Conservation (phyloP, 2,888 invertebrate species). For the Erebia epiphron region DNA sequence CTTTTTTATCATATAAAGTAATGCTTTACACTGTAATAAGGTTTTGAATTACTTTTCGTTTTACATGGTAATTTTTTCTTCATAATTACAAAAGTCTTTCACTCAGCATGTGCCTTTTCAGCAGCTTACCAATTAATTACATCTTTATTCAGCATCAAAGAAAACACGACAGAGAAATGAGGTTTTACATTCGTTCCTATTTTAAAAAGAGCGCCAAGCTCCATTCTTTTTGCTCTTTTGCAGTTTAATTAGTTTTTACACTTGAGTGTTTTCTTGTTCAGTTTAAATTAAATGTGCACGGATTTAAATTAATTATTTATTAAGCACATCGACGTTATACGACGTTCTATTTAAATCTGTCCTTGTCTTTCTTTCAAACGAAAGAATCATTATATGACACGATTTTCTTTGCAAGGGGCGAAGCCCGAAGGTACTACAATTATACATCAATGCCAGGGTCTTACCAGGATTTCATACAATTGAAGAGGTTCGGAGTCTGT, state of each 20-base stretch:
- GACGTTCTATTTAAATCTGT: too few relatives aligned
- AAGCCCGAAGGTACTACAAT: too few relatives aligned
- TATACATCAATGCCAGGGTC: too few relatives aligned
- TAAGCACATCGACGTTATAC: too few relatives aligned
- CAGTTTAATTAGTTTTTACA: constrained; percentile 12
- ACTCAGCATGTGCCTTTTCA: constrained; percentile 7
- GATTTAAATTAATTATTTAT: constrained; percentile 2
- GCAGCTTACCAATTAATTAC: constrained; percentile 6
- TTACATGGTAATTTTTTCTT: too few relatives aligned
- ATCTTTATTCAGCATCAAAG: constrained; percentile 12
- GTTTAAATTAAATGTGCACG: constrained; percentile 6
- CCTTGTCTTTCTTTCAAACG: too few relatives aligned
- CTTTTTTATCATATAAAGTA: too few relatives aligned
- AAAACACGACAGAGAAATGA: constrained; percentile 5
- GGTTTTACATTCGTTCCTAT: constrained; percentile 9
- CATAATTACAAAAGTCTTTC: background rate
- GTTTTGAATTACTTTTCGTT: too few relatives aligned
- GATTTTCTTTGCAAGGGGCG: background rate
- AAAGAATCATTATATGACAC: too few relatives aligned
- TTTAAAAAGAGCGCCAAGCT: constrained; percentile 13
- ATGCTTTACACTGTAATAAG: too few relatives aligned
- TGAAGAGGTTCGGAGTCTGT: background rate
- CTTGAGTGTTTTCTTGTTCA: background rate
- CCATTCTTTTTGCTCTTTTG: constrained; percentile 3
- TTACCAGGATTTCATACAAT: background rate